Conservation (phyloP, 30 jellyfish, hydroid and myxozoan genomes). For the Cassiopea xamachana region DNA sequence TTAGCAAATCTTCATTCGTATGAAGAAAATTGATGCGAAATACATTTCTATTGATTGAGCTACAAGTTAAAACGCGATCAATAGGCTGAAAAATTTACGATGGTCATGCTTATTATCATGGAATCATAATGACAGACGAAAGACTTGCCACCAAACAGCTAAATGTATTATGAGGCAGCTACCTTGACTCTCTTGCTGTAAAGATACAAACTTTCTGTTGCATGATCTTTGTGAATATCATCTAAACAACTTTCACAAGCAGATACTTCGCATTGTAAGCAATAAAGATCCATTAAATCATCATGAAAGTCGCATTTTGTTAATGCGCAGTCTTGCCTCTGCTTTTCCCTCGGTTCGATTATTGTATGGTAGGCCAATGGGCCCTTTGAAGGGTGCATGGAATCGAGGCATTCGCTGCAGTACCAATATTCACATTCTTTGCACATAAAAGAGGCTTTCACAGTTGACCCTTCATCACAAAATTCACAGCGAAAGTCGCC, state of each 20-base stretch:
- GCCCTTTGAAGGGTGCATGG: slow-evolving; percentile 69
- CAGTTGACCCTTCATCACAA: slow-evolving; percentile 18
- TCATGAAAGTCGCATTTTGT: slow-evolving; percentile 46
- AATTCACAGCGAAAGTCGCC: slow-evolving; percentile 34
- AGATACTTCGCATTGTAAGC: slow-evolving; percentile 46
- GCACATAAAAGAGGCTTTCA: slow-evolving; percentile 68
- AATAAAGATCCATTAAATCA: slow-evolving; percentile 21
- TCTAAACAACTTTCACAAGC: slow-evolving; percentile 38
- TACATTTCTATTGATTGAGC: too few relatives aligned
- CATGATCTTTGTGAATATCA: slow-evolving; percentile 49
- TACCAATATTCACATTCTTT: slow-evolving; percentile 61
- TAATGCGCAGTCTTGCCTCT: not conserved
- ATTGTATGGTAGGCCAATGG: slow-evolving; percentile 64
- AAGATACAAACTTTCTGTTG: slow-evolving; percentile 3
- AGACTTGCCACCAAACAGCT: too few relatives aligned
- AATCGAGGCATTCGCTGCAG: slow-evolving; percentile 59
- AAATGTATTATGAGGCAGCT: too few relatives aligned
- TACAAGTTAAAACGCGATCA: too few relatives aligned
- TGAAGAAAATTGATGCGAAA: too few relatives aligned
- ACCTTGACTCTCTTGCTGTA: slow-evolving; percentile 50
- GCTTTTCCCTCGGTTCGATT: slow-evolving; percentile 29
- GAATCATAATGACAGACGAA: too few relatives aligned
- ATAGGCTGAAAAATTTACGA: too few relatives aligned
- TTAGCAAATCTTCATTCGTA: too few relatives aligned
- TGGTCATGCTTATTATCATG: too few relatives aligned